A percentile compares a stretch with the other conserved stretches of the same genome.
Evolutionary conservation across 1,140 invertebrate species (phyloP).

Genomic region (Mya arenaria): DNA sequence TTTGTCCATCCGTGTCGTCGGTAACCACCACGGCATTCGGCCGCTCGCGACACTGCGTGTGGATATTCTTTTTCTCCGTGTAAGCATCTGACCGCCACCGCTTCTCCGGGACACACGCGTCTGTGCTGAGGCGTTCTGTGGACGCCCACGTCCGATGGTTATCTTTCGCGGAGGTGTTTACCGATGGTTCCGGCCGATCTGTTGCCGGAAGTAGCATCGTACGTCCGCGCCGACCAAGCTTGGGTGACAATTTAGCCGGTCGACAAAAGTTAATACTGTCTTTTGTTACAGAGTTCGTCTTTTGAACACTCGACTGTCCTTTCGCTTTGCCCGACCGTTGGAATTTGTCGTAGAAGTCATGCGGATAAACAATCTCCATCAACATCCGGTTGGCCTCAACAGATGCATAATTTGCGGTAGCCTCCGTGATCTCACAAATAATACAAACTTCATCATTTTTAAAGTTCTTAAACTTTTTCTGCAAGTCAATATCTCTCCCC

Average conservation of each 20-base stretch:
- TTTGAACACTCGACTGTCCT: neutral
- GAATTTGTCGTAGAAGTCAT: constrained; percentile 48
- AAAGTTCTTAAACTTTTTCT: neutral
- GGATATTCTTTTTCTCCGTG: neutral
- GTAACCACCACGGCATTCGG: constrained; percentile 26
- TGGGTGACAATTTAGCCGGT: neutral
- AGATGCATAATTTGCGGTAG: constrained; percentile 31
- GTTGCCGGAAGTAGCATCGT: neutral
- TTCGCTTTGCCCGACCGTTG: constrained; percentile 27
- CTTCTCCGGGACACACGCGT: neutral
- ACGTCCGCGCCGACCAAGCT: constrained; percentile 13
- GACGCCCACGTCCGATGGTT: neutral
- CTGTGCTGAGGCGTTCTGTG: neutral
- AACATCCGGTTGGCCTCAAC: constrained; percentile 41
- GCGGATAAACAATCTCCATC: constrained; percentile 47
- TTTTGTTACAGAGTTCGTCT: neutral
- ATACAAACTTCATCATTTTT: neutral
- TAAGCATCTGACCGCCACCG: neutral
- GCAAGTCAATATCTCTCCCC: neutral
- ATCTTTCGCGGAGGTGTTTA: neutral
- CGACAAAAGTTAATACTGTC: constrained; percentile 36
- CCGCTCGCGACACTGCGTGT: constrained; percentile 23
- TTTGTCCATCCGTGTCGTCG: constrained; percentile 30
- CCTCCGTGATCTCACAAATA: constrained; percentile 38
- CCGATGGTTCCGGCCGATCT: neutral